Conservation (phyloP, 2,113 vertebrate genomes). For the Columba janthina region DNA sequence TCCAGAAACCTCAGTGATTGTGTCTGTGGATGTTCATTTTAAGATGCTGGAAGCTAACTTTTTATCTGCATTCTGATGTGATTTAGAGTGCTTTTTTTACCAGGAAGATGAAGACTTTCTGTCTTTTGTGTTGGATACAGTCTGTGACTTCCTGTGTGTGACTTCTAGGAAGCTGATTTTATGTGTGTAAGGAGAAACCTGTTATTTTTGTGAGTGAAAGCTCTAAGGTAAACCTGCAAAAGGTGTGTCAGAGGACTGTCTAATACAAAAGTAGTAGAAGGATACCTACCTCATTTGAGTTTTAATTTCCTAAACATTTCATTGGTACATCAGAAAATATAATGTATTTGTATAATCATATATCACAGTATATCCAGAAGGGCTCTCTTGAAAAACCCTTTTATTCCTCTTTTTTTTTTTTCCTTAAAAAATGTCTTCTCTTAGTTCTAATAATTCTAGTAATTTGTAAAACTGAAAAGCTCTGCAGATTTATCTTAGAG, state of each 20-base stretch:
- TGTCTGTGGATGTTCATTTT: background rate
- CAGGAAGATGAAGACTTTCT: background rate
- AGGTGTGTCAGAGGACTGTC: background rate
- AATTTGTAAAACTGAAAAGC: background rate
- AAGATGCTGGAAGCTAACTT: background rate
- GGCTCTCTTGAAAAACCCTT: background rate
- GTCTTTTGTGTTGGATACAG: background rate
- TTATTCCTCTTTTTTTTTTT: background rate
- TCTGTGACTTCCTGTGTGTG: background rate
- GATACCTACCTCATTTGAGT: background rate
- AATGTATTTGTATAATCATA: background rate
- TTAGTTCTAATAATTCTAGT: background rate
- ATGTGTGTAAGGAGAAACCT: background rate
- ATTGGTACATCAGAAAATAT: background rate
- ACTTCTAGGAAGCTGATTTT: background rate
- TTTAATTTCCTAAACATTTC: background rate
- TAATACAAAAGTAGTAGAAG: background rate
- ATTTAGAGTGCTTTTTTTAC: background rate
- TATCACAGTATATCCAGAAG: background rate
- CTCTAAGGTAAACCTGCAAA: background rate
- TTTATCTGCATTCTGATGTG: background rate
- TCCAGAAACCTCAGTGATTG: background rate
- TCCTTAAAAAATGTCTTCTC: background rate
- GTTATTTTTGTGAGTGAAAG: background rate
- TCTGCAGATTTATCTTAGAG: background rate